Evolutionary conservation across 2,113 vertebrate genomes (phyloP), one percentile per base, ranked within the genome.

Genomic region (Nibea albiflora): DNA sequence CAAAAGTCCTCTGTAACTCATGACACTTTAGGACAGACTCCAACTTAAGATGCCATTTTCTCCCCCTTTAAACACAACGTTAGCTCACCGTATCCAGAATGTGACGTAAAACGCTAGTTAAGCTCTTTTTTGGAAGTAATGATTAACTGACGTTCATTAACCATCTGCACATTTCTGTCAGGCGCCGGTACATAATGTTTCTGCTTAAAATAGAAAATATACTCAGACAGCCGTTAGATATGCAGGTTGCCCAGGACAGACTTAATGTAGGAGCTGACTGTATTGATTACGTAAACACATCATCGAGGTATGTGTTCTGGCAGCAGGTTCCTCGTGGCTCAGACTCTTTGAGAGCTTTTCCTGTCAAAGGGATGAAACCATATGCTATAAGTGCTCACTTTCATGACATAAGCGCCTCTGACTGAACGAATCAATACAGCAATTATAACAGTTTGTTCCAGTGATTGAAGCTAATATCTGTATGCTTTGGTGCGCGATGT

Each of bases 111-210:
- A 73, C 20, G 24, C 31, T 49, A 31, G 6, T 35, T 46, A 64
- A 49, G 60, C 60, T 60, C 61, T 19, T 70, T 72, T 70, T 72
- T 54, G 3, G 50, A 54, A 28, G 10, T 49, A 74, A 70, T 56
- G 56, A 75, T 76, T 62, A 80, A 53, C 31, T 62, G 26, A 62
- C 47, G 71, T 6, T 78, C 31, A 5, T 19, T 65, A 50, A 69
- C 47, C 15, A 76, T 74, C 65, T 85, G 76, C 39, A 4, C 47
- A 49, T 58, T 61, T 79, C 28, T 58, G 39, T 75, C 20, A 76
- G 39, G 35, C 61, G 15, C 44, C 50, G 52, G 83, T 68, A 69
- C 42, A 61, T 81, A 57, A 85, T 70, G 44, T 58, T 85, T 75
- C 61, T 63, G 54, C 70, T 65, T 15, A 47, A 57, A 85, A 60